Conservation (phyloP, 2,797 vertebrate genomes). For the Sciaenops ocellatus region DNA sequence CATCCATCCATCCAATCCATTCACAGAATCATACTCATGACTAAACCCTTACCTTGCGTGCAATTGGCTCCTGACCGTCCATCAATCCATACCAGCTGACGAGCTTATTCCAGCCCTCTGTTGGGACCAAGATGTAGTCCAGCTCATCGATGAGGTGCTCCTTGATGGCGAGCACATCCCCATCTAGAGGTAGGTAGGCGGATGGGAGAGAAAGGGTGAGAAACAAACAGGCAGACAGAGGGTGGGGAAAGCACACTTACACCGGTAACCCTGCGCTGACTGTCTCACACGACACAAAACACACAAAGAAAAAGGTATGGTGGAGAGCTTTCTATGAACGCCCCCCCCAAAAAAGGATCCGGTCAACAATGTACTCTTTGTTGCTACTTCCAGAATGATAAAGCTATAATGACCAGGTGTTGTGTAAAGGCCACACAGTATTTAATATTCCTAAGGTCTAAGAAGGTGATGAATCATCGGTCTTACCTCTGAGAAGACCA, state of each 20-base stretch:
- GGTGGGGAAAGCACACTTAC: neutral
- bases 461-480: neutral
- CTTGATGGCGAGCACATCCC: constrained; percentile 95
- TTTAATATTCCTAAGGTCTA: neutral
- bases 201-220: constrained; percentile 5
- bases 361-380: constrained; percentile 56
- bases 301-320: constrained; percentile 59
- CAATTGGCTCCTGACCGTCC: constrained; percentile 94
- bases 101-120: constrained; percentile 98
- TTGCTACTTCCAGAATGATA: constrained; percentile 67
- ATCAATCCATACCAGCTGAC: constrained; percentile 97
- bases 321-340: constrained; percentile 70
- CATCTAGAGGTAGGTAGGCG: constrained; percentile 83
- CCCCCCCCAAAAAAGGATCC: constrained; percentile 21
- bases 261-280: constrained; percentile 6
- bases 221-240: constrained; percentile 8
- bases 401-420: constrained; percentile 9
- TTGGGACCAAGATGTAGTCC: constrained; percentile 98
- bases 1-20: neutral
- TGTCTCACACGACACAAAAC: constrained; percentile 52
- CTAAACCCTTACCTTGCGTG: constrained; percentile 90
- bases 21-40: neutral
- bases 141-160: constrained; percentile 99
- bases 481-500: constrained; percentile 95
- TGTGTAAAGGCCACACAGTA: neutral